Evolutionary conservation across 2,797 vertebrate genomes (phyloP).

Genomic region (Molossus alvarezi): DNA sequence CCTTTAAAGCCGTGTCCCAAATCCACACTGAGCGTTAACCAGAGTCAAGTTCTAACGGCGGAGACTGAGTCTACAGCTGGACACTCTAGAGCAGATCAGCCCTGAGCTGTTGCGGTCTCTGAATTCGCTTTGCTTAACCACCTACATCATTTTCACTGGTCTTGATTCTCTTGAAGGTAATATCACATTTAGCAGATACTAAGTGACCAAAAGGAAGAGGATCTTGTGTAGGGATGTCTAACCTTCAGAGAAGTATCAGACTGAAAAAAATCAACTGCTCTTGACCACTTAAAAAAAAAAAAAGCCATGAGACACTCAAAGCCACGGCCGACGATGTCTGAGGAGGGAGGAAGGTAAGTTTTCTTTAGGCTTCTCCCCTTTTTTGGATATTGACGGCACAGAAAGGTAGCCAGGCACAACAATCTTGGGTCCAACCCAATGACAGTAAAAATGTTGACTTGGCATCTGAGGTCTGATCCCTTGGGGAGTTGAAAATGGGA

Average conservation of each 20-base stretch:
- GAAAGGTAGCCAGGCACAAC: not conserved
- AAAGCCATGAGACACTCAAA: constrained; percentile 79
- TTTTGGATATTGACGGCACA: constrained; percentile 45
- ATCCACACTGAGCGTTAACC: not conserved
- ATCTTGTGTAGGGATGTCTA: constrained; percentile 9
- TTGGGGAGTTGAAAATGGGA: constrained; percentile 80
- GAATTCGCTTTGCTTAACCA: not conserved
- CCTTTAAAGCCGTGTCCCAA: not conserved
- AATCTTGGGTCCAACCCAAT: constrained; percentile 74
- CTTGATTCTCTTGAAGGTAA: constrained; percentile 41
- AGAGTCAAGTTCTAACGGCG: not conserved
- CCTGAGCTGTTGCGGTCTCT: not conserved
- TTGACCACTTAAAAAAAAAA: constrained; percentile 22
- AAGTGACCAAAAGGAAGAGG: not conserved
- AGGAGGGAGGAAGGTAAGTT: constrained; percentile 55
- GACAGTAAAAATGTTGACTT: constrained; percentile 59
- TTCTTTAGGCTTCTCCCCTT: constrained; percentile 81
- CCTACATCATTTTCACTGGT: constrained; percentile 12
- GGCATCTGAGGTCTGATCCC: constrained; percentile 74
- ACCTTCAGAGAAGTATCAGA: constrained; percentile 52
- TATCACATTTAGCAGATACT: not conserved
- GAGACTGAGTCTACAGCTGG: not conserved
- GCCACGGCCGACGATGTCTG: constrained; percentile 83
- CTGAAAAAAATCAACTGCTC: not conserved
- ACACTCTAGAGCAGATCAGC: not conserved